A percentile compares a stretch with the other conserved stretches of the same genome.
phyloP scores from a whole-genome alignment of 2,888 invertebrate genomes.

The Rapana venosa region DNA sequence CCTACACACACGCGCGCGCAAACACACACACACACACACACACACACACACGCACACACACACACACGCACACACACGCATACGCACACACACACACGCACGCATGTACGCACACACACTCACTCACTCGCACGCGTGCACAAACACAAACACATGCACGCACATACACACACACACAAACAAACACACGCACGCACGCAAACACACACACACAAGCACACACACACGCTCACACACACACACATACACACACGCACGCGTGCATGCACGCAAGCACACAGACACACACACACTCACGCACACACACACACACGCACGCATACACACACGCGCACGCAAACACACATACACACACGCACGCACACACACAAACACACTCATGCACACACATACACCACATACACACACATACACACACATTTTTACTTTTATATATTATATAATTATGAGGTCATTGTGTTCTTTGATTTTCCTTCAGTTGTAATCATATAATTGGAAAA shows the following conservation, averaged over 20 bases:
- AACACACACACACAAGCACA: not conserved
- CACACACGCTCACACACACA: not conserved
- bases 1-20: not conserved
- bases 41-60: slow-evolving; percentile 21
- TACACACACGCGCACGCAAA: not conserved
- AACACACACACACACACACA: slow-evolving; percentile 4
- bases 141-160: not conserved
- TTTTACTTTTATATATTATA: too few species aligned
- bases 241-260: not conserved
- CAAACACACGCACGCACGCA: not conserved
- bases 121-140: not conserved
- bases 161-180: not conserved
- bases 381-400: too few species aligned
- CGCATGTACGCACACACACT: not conserved
- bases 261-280: not conserved
- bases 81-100: not conserved
- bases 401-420: not conserved
- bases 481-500: too few species aligned
- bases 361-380: not conserved
- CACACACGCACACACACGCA: slow-evolving; percentile 18
- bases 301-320: not conserved
- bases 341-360: slow-evolving; percentile 7
- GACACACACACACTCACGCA: not conserved
- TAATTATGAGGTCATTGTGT: not conserved
- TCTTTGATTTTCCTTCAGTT: too few species aligned